Evolutionary conservation across 2,888 invertebrate species (phyloP), one percentile per base, ranked within the genome.

Genomic region (Smittia aterrima): DNA sequence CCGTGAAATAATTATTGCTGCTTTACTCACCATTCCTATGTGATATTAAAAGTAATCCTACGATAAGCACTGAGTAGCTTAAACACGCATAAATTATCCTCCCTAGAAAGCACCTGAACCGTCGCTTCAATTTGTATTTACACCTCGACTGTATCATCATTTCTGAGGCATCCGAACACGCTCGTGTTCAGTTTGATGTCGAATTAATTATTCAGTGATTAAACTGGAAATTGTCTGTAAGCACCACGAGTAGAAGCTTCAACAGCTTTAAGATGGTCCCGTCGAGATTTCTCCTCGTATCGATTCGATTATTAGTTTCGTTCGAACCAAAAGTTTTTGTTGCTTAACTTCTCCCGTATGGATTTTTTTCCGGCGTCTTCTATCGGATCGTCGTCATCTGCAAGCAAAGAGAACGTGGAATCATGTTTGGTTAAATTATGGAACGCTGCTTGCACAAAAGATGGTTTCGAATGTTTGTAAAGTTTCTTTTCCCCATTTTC

Each of bases 111-210:
- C 66, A 32, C 24, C 72, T 40, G 38, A 62, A 25, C 25, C 32
- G n/a, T n/a, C n/a, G 66, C 74, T 64, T 74, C 16, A 66, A 25
- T 74, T 74, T 74, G 24, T 62, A 74, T 74, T 74, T 74, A 74
- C 74, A 74, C 74, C 66, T 74, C 47, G 74, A 66, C 20, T 66
- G 64, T 74, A 74, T 74, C 74, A 66, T 74, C 74, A 74, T 74
- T 22, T 74, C 24, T 62, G 20, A 11, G 53, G 53, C 72, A 72
- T 72, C 58, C 72, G 22, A 58, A 58, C 13, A 41, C 38, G 71
- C 47, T 47, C 27, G 58, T 62, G 32, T 40, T 27, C 32, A n/a
- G 22, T 18, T 72, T 22, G 58, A 20, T 72, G 72, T 40, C 54
- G 18, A 72, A 72, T 72, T 62, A 72, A 72, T 72, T 72, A 72